These are phyloP conservation scores for Cromileptes altivelis DNA, from an alignment of 2,113 vertebrate genomes.

Conservation along the genomic window DNA sequence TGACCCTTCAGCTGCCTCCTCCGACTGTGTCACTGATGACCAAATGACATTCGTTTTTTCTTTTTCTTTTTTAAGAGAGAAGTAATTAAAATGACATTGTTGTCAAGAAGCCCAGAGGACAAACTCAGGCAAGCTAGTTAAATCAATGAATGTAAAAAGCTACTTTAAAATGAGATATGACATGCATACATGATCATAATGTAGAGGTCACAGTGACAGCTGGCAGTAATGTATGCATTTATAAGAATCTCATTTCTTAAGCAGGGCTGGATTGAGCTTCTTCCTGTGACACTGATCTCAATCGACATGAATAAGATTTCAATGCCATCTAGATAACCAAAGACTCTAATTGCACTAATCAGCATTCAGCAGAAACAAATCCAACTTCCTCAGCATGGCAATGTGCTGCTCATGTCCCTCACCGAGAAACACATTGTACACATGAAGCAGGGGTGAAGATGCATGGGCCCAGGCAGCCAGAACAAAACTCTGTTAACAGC, in stretches of 20 bases:
- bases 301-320: slow-evolving; percentile 60
- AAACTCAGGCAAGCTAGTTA: slow-evolving; percentile 39
- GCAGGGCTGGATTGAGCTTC: slow-evolving; percentile 21
- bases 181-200: slow-evolving; percentile 59
- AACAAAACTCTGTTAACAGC: not conserved
- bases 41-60: slow-evolving; percentile 13
- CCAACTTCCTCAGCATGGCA: slow-evolving; percentile 47
- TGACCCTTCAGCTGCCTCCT: slow-evolving; percentile 29
- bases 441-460: not conserved
- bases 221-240: slow-evolving; percentile 59
- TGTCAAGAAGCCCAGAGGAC: slow-evolving; percentile 56
- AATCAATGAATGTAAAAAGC: slow-evolving; percentile 44
- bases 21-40: slow-evolving; percentile 3
- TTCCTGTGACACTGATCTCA: slow-evolving; percentile 54
- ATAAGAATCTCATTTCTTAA: slow-evolving; percentile 63
- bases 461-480: slow-evolving; percentile 4
- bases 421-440: not conserved
- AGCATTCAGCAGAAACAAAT: slow-evolving; percentile 59
- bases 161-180: slow-evolving; percentile 55
- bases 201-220: slow-evolving; percentile 9
- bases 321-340: slow-evolving; percentile 56
- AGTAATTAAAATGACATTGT: slow-evolving; percentile 58
- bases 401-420: slow-evolving; percentile 29
- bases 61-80: not conserved
- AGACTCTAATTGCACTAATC: slow-evolving; percentile 45